Evolutionary conservation across 2,797 vertebrate species (phyloP).

Genomic region (Silurus aristotelis): DNA sequence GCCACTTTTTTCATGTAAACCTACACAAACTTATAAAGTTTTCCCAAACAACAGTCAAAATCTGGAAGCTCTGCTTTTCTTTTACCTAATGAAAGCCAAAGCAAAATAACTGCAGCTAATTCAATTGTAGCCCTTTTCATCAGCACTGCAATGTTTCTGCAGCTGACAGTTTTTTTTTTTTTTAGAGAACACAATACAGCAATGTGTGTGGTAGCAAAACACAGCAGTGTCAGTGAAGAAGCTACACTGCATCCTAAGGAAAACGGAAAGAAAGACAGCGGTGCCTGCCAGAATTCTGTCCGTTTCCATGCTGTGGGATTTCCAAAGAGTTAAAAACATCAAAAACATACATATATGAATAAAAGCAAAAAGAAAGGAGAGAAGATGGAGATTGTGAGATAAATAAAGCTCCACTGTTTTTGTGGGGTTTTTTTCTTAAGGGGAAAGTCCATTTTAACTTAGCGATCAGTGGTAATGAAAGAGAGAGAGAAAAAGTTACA

Average conservation of each 20-base stretch:
- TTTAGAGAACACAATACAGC: conserved; percentile 43
- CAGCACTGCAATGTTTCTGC: conserved; percentile 53
- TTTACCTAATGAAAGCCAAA: conserved; percentile 58
- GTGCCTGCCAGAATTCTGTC: conserved; percentile 30
- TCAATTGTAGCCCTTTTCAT: conserved; percentile 54
- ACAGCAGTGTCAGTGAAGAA: conserved; percentile 55
- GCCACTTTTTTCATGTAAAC: conserved; percentile 57
- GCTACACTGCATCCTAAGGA: conserved; percentile 42
- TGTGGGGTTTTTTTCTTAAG: conserved; percentile 42
- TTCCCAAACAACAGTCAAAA: conserved; percentile 59
- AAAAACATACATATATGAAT: neutral
- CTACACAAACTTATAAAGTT: conserved; percentile 61
- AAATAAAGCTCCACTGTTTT: conserved; percentile 63
- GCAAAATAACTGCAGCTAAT: conserved; percentile 54
- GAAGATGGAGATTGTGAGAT: conserved; percentile 21
- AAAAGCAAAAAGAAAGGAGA: conserved; percentile 12
- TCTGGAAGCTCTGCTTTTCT: conserved; percentile 56
- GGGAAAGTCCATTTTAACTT: conserved; percentile 67
- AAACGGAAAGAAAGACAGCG: neutral
- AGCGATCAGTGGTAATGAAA: conserved; percentile 51
- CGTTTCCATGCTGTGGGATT: conserved; percentile 30
- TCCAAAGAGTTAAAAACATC: conserved; percentile 30
- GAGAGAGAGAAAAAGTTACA: neutral
- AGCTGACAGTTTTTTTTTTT: conserved; percentile 62
- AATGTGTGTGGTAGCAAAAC: conserved; percentile 64